A percentile compares a stretch with the other conserved stretches of the same genome.
phyloP scores from a whole-genome alignment of 2,113 vertebrate species.

The Carettochelys insculpta region DNA sequence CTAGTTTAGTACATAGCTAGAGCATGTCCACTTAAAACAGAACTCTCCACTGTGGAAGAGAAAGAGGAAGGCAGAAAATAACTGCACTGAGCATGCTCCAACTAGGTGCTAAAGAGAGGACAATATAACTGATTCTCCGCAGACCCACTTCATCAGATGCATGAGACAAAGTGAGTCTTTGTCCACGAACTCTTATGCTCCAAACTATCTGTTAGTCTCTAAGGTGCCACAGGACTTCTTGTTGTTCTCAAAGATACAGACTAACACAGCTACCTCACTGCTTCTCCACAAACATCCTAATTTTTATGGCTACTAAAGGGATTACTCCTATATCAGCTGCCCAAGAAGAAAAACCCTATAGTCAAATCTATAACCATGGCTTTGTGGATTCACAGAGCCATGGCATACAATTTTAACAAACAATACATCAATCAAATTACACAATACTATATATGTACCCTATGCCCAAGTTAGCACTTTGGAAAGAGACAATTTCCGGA shows the following conservation, averaged over 20 bases:
- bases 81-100: constrained; percentile 1
- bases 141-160: too few relatives aligned
- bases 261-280: too few relatives aligned
- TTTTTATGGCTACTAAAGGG: background rate
- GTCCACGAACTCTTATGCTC: too few relatives aligned
- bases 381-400: background rate
- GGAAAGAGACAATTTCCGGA: background rate
- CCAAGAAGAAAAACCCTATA: background rate
- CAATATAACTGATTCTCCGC: too few relatives aligned
- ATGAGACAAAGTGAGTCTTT: too few relatives aligned
- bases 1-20: background rate
- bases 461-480: background rate
- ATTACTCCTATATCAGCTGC: background rate
- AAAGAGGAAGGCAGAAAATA: background rate
- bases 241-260: too few relatives aligned
- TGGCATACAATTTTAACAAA: background rate
- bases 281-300: background rate
- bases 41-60: background rate
- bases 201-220: too few relatives aligned
- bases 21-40: background rate
- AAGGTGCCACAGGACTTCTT: too few relatives aligned
- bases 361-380: background rate
- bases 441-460: background rate
- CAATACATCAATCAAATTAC: background rate
- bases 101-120: background rate